Conservation (phyloP, 1,140 invertebrate species). For the Rhyzopertha dominica region DNA sequence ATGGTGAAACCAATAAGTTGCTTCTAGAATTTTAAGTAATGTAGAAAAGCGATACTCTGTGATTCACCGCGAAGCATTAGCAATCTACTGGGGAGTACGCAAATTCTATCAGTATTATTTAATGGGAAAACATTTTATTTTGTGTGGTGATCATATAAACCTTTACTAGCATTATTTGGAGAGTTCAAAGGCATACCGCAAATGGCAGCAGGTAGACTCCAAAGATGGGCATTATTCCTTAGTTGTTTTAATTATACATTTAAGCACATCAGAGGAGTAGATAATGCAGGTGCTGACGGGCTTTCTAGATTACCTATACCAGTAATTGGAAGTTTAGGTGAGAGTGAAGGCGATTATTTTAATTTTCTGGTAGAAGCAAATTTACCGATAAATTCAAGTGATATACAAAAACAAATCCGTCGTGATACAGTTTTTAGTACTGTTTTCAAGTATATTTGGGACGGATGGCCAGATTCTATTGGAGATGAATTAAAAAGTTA, state of each 20-base stretch:
- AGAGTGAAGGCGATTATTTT: slow-evolving; percentile 5
- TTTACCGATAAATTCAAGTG: slow-evolving; percentile 17
- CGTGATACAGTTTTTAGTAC: slow-evolving; percentile 15
- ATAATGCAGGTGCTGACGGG: slow-evolving; percentile 31
- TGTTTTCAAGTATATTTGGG: too few species aligned
- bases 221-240: slow-evolving; percentile 36
- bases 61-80: neutral
- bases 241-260: slow-evolving; percentile 32
- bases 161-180: slow-evolving; percentile 39
- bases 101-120: slow-evolving; percentile 43
- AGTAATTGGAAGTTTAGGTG: slow-evolving; percentile 5
- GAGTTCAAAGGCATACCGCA: slow-evolving; percentile 29
- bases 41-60: slow-evolving; percentile 47
- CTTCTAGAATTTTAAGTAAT: slow-evolving; percentile 43
- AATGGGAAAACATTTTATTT: slow-evolving; percentile 40
- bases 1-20: slow-evolving; percentile 41
- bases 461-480: too few species aligned
- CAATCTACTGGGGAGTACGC: slow-evolving; percentile 22
- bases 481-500: slow-evolving; percentile 10
- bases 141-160: slow-evolving; percentile 48
- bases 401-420: slow-evolving; percentile 15
- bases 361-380: slow-evolving; percentile 12
- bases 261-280: slow-evolving; percentile 24
- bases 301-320: slow-evolving; percentile 32
- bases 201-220: slow-evolving; percentile 27